These are phyloP conservation scores for Metopia argyrocephala DNA, from an alignment of 2,888 invertebrate species.

Conservation along the genomic window DNA sequence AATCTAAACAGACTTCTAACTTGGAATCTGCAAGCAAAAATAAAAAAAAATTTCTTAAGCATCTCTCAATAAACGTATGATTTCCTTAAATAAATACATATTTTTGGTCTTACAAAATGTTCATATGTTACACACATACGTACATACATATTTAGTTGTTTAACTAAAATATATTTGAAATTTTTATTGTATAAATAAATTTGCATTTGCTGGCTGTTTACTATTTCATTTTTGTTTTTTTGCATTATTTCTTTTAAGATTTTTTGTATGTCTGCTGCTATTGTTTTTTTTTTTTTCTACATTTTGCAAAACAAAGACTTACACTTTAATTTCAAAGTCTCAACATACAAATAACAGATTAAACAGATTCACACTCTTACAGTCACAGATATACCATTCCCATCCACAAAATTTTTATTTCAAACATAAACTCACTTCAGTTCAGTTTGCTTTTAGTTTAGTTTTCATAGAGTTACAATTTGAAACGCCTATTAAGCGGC, in stretches of 20 bases:
- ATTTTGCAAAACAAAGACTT: slow-evolving; percentile 58
- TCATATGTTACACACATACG: neutral
- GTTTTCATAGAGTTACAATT: slow-evolving; percentile 38
- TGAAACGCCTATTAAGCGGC: slow-evolving; percentile 55
- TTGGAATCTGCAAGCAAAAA: neutral
- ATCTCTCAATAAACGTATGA: neutral
- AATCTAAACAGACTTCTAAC: no score
- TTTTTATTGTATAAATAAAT: slow-evolving; percentile 47
- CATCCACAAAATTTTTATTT: neutral
- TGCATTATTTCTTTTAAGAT: neutral
- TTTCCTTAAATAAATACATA: neutral
- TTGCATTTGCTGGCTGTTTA: slow-evolving; percentile 51
- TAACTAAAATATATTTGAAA: no score
- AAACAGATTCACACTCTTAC: slow-evolving; percentile 1
- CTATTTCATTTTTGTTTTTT: slow-evolving; percentile 28
- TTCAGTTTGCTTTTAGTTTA: slow-evolving; percentile 8
- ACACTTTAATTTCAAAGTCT: slow-evolving; percentile 46
- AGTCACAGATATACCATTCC: neutral
- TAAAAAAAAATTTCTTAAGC: no score
- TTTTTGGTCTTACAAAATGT: slow-evolving; percentile 34
- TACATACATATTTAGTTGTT: neutral
- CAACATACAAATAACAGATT: neutral
- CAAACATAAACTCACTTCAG: neutral
- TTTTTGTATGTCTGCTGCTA: slow-evolving; percentile 8
- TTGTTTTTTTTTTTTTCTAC: slow-evolving; percentile 10